Percentiles rank a stretch among this genome's conserved stretches.
Evolutionary conservation across 2,113 vertebrate genomes (phyloP).

Genomic region (Thymallus thymallus): DNA sequence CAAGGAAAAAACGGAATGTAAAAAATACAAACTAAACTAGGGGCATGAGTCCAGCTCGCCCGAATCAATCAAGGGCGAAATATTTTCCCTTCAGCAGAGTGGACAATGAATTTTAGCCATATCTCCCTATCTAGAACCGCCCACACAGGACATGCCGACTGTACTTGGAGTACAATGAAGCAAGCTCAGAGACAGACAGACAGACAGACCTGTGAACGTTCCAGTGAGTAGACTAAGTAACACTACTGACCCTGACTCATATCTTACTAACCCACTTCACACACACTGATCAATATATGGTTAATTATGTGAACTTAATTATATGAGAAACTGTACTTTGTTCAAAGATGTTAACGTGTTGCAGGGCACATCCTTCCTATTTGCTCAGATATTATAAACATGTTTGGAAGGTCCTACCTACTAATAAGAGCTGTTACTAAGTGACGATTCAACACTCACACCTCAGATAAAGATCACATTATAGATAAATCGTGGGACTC

Average conservation of each 20-base stretch:
- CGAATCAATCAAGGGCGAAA: neutral
- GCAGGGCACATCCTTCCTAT: neutral
- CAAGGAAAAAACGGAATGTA: neutral
- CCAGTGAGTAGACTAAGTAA: neutral
- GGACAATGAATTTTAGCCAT: constrained; percentile 7
- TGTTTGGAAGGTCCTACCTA: neutral
- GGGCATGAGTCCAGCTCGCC: neutral
- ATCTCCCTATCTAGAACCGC: constrained; percentile 35
- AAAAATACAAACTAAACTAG: neutral
- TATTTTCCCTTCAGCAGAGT: neutral
- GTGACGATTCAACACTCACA: neutral
- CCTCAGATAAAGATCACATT: too few relatives aligned
- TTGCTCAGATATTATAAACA: constrained; percentile 1
- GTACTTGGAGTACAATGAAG: neutral
- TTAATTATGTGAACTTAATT: too few relatives aligned
- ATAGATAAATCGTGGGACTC: too few relatives aligned
- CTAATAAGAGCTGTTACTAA: neutral
- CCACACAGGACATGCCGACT: constrained; percentile 21
- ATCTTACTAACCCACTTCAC: neutral
- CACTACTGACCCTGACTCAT: neutral
- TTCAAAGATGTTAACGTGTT: too few relatives aligned
- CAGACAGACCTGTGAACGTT: neutral
- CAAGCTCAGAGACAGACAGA: neutral
- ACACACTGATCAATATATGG: neutral
- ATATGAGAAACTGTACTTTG: too few relatives aligned